A percentile compares a stretch with the other conserved stretches of the same genome.
These are phyloP conservation scores for Drosophila hydei DNA, from an alignment of 1,140 invertebrate species.

Conservation along the genomic window DNA sequence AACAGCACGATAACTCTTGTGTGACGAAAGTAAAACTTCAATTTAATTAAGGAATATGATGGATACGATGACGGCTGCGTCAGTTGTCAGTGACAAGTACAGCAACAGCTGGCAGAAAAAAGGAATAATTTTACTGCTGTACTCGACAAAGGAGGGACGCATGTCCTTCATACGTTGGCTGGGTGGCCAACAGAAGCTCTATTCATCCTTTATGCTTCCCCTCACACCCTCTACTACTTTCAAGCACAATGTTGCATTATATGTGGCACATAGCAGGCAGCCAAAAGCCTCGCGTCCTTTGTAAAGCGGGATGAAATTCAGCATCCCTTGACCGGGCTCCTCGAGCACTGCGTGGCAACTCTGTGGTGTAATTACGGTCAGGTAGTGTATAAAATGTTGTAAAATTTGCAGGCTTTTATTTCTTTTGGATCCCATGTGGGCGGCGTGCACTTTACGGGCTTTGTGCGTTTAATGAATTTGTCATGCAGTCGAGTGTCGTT, in stretches of 20 bases:
- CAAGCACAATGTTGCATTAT: neutral
- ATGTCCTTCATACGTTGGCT: too few relatives aligned
- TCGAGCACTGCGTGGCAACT: conserved; percentile 25
- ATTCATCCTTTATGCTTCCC: neutral
- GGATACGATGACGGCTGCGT: conserved; percentile 3
- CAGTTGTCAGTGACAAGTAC: conserved; percentile 21
- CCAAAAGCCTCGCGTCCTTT: neutral
- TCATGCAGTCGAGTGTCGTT: conserved; percentile 65
- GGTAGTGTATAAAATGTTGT: conserved; percentile 70
- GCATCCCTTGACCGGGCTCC: neutral
- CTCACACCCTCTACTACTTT: too few relatives aligned
- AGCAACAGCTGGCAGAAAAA: neutral
- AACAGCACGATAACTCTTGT: too few relatives aligned
- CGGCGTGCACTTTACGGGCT: conserved; percentile 60
- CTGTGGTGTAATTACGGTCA: conserved; percentile 76
- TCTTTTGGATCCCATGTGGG: conserved; percentile 7
- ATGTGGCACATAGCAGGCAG: neutral
- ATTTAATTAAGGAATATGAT: conserved; percentile 41
- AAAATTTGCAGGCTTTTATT: conserved; percentile 50
- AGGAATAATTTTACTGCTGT: neutral
- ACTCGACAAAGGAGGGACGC: neutral
- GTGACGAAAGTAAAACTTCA: conserved; percentile 32
- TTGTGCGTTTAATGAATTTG: conserved; percentile 78
- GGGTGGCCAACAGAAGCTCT: neutral
- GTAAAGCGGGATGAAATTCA: neutral